Percentiles rank a stretch among this genome's conserved stretches.
phyloP scores from a whole-genome alignment of 2,888 invertebrate genomes.

The Anagyrus pseudococci region DNA sequence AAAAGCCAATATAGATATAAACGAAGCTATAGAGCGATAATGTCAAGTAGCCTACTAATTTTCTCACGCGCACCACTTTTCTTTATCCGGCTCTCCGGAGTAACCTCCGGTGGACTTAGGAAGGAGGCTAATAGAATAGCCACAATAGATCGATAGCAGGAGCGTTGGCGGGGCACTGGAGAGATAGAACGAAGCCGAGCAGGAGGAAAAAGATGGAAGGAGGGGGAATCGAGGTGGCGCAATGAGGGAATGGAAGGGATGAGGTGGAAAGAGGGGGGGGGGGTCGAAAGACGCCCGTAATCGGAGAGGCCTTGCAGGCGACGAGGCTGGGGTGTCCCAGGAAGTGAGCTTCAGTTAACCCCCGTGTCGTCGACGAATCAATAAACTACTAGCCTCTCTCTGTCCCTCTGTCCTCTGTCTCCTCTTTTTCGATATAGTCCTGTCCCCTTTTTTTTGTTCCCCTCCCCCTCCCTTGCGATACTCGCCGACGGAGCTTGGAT shows the following conservation, averaged over 20 bases:
- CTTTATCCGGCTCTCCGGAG: too few relatives aligned
- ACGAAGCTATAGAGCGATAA: too few relatives aligned
- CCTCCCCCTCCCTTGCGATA: too few relatives aligned
- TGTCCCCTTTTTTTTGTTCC: neutral
- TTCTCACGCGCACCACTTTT: too few relatives aligned
- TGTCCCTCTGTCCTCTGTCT: neutral
- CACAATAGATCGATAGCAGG: conserved; percentile 28
- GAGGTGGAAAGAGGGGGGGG: neutral
- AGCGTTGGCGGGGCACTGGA: too few relatives aligned
- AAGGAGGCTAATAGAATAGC: conserved; percentile 28
- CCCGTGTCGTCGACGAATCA: conserved; percentile 45
- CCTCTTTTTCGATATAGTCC: neutral
- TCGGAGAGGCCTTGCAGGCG: conserved; percentile 44
- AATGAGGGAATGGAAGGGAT: too few relatives aligned
- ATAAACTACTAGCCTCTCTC: conserved; percentile 38
- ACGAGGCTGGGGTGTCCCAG: conserved; percentile 42
- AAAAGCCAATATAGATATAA: too few relatives aligned
- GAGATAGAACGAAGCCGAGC: neutral
- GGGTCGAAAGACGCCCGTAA: conserved; percentile 40
- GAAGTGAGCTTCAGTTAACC: conserved; percentile 48
- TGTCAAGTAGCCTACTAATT: too few relatives aligned
- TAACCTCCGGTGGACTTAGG: neutral
- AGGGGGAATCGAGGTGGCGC: neutral
- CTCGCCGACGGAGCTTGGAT: too few relatives aligned
- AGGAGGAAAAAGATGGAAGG: neutral